Base-by-base conservation (phyloP, 2,888 invertebrate species). In the Pachliopta kotzebuea region DNA sequence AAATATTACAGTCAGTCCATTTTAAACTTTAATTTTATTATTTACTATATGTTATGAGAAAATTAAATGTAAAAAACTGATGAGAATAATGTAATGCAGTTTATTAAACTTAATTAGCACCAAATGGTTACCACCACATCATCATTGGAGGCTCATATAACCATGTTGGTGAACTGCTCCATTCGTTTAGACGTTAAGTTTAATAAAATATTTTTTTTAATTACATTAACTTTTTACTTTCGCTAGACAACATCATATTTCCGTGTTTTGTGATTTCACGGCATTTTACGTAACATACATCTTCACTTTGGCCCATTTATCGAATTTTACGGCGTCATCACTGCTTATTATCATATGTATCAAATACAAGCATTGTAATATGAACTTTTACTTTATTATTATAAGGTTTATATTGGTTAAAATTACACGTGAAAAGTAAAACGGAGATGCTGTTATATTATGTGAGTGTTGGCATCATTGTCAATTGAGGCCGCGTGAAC, bases 401-500 rank as follows among this genome's bases (percentile, higher is more conserved):
- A 42, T 60, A 60, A 42, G 60, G 52, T 42, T 56, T 4, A 56
- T 8, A 42, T 52, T 65, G 7, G 14, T 6, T 50, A 26, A 42
- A 11, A 26, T 8, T 2, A 8, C 9, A 21, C 24, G n/a, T 54
- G 26, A 20, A 24, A 18, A 24, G 14, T 53, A 29, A 49, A 55
- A 37, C 11, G 29, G 26, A 56, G 54, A 26, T 7, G 21, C 24
- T 21, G 55, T 55, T 50, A 53, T 60, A 53, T 56, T 49, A 29
- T 9, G 24, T 29, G 49, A 31, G 56, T 50, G 56, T 56, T 55
- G 60, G 2, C 50, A 52, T 56, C 37, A 56, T 56, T 50, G 21
- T 60, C 56, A 54, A 61, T 65, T 61, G 65, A 65, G 60, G 54
- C 29, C 57, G 61, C 56, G 56, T 56, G 29, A 18, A 20, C 37